phyloP scores from a whole-genome alignment of 2,888 invertebrate genomes.

The Drosophila prolongata region DNA sequence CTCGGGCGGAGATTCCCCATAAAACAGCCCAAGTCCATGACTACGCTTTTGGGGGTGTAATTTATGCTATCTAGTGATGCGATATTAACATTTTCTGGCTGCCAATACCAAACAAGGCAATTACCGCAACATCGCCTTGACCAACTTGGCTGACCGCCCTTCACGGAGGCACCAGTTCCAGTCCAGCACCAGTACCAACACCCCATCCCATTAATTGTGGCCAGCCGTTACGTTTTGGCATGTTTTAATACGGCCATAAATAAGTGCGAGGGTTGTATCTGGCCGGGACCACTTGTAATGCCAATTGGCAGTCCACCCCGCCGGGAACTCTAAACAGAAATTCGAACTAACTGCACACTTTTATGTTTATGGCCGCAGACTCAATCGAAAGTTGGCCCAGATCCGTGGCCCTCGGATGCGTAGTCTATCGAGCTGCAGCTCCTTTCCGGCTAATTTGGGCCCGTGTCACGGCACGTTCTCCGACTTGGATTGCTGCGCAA shows the following conservation, averaged over 20 bases:
- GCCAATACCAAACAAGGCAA: conserved; percentile 50
- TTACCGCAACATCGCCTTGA: conserved; percentile 76
- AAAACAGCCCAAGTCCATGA: conserved; percentile 46
- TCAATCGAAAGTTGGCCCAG: conserved; percentile 9
- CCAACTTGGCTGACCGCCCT: conserved; percentile 44
- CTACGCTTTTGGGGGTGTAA: conserved; percentile 43
- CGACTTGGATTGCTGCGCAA: conserved; percentile 3
- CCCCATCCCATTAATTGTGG: conserved; percentile 45
- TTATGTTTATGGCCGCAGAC: conserved; percentile 62
- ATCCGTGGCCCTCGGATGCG: conserved; percentile 55
- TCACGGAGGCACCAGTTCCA: not conserved
- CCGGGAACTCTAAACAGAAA: conserved; percentile 31
- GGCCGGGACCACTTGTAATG: conserved; percentile 63
- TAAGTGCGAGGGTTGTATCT: conserved; percentile 51
- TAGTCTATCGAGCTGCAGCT: not conserved
- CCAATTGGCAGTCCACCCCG: conserved; percentile 52
- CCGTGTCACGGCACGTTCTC: conserved; percentile 37
- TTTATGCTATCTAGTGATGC: conserved; percentile 59
- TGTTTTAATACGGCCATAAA: conserved; percentile 72
- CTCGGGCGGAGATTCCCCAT: conserved; percentile 40
- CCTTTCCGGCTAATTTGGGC: conserved; percentile 8
- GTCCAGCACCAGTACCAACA: not conserved
- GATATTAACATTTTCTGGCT: conserved; percentile 52
- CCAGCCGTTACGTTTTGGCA: conserved; percentile 52
- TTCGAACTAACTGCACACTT: conserved; percentile 66